Evolutionary conservation across 2,113 vertebrate species (phyloP).

Genomic region (Oxyura jamaicensis): DNA sequence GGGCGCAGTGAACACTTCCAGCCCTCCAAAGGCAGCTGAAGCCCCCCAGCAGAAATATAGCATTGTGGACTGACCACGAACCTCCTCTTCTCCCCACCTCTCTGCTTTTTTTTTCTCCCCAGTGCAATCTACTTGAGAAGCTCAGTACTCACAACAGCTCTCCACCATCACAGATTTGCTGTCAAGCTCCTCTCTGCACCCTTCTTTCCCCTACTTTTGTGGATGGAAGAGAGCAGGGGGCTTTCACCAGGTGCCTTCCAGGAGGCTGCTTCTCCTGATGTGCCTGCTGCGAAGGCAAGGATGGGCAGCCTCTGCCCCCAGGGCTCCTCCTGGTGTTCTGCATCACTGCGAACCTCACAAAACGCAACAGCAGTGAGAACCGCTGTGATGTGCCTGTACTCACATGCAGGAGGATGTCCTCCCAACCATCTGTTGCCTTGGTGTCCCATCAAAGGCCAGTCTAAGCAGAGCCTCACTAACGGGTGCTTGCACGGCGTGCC

Average conservation of each 20-base stretch:
- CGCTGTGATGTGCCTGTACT: not conserved
- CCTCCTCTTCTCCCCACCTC: not conserved
- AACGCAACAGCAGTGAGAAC: not conserved
- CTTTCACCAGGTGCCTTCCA: not conserved
- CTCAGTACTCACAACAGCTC: not conserved
- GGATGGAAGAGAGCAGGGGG: not conserved
- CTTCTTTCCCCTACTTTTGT: rapidly evolving
- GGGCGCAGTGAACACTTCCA: not conserved
- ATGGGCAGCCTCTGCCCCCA: not conserved
- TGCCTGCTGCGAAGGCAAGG: not conserved
- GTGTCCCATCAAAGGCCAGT: not conserved
- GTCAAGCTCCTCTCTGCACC: not conserved
- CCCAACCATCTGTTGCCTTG: not conserved
- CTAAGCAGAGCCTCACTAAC: rapidly evolving
- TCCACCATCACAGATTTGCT: not conserved
- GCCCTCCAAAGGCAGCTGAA: not conserved
- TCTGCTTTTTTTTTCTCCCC: not conserved
- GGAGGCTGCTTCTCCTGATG: not conserved
- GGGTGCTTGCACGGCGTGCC: not conserved
- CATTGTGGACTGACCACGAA: not conserved
- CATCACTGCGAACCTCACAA: not conserved
- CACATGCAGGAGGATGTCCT: too few relatives aligned
- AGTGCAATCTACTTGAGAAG: not conserved
- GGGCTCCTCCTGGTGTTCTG: not conserved
- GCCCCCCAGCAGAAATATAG: not conserved